A percentile compares a stretch with the other conserved stretches of the same genome.
Evolutionary conservation across 35 echinoderm and acorn worm genomes (phyloP).

Genomic region (Anneissia japonica): DNA sequence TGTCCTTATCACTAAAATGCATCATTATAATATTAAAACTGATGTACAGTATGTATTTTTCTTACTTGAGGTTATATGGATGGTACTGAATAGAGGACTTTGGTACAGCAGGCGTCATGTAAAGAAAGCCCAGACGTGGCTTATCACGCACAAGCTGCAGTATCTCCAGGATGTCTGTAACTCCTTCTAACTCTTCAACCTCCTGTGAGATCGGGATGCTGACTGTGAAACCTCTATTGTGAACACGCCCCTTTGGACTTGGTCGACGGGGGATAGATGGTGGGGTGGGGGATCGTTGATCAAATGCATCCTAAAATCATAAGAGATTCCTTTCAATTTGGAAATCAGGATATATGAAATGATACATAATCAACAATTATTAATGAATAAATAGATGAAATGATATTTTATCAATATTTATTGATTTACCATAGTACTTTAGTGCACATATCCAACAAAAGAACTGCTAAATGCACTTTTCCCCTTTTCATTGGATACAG

Average conservation of each 20-base stretch:
- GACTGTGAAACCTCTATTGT: conserved; percentile 34
- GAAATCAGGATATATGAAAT: too few relatives aligned
- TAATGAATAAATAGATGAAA: too few relatives aligned
- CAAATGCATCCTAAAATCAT: conserved; percentile 6
- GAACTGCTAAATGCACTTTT: too few relatives aligned
- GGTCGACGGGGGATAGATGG: conserved; percentile 59
- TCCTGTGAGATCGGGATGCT: conserved; percentile 39
- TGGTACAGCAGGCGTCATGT: conserved; percentile 88
- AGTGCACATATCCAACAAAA: too few relatives aligned
- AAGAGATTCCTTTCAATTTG: too few relatives aligned
- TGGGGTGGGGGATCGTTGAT: conserved; percentile 75
- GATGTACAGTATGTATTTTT: too few relatives aligned
- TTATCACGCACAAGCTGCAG: conserved; percentile 65
- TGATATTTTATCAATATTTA: too few relatives aligned
- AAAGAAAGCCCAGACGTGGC: conserved; percentile 80
- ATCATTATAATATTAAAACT: too few relatives aligned
- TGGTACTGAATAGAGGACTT: conserved; percentile 92
- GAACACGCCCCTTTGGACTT: conserved; percentile 16
- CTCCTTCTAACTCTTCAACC: conserved; percentile 52
- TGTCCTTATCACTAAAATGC: too few relatives aligned
- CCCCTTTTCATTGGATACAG: too few relatives aligned
- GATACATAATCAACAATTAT: too few relatives aligned
- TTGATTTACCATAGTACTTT: too few relatives aligned
- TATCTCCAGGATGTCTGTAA: conserved; percentile 73
- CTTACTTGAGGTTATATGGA: conserved; percentile 94